Evolutionary conservation across 2,113 vertebrate species (phyloP).

Genomic region (Solea solea): DNA sequence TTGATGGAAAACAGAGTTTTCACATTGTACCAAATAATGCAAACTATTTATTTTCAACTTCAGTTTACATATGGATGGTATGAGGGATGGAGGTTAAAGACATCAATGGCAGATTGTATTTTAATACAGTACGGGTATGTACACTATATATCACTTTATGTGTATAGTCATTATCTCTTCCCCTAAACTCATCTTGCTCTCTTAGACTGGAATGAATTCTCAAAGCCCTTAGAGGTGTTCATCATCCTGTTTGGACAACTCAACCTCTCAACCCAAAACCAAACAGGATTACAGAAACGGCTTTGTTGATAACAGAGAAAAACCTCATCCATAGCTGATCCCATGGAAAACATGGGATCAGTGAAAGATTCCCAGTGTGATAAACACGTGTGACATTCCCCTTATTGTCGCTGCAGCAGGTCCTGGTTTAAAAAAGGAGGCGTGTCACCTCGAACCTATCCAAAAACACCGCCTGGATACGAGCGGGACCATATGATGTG

Average conservation of each 20-base stretch:
- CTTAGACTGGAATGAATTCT: background rate
- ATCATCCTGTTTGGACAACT: background rate
- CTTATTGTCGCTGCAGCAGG: slow-evolving; percentile 22
- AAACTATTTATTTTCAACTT: background rate
- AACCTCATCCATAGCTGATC: background rate
- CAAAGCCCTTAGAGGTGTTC: background rate
- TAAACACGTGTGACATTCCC: slow-evolving; percentile 55
- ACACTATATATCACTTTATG: too few relatives aligned
- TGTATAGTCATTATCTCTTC: too few relatives aligned
- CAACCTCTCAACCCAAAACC: background rate
- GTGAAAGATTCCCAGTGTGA: slow-evolving; percentile 34
- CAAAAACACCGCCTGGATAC: background rate
- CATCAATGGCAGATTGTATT: background rate
- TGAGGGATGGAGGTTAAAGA: background rate
- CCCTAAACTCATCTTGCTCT: too few relatives aligned
- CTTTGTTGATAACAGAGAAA: too few relatives aligned
- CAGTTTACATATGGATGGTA: background rate
- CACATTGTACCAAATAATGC: background rate
- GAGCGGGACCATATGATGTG: background rate
- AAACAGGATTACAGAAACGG: too few relatives aligned
- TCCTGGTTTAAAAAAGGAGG: slow-evolving; percentile 17
- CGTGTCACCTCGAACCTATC: slow-evolving; percentile 10
- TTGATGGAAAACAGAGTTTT: background rate
- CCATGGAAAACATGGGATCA: slow-evolving; percentile 8
- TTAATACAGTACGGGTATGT: too few relatives aligned